Evolutionary conservation across 2,888 invertebrate species (phyloP).

Genomic region (Dermolepida albohirtum): DNA sequence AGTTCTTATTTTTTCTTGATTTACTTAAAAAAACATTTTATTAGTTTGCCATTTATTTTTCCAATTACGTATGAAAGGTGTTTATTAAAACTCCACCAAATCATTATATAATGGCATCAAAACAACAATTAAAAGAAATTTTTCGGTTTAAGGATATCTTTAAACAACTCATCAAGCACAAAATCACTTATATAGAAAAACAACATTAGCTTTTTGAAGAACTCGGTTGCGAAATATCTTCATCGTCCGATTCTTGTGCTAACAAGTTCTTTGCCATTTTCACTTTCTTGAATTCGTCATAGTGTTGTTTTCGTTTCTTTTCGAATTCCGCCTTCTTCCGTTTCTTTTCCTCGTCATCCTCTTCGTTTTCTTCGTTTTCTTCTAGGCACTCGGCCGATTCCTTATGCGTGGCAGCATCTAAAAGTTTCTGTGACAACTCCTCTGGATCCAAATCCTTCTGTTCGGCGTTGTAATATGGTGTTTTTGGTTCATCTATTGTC

Average conservation of each 20-base stretch:
- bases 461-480: constrained; percentile 34
- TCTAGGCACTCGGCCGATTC: too few species aligned
- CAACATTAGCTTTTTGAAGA: constrained; percentile 11
- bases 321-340: constrained; percentile 28
- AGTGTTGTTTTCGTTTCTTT: constrained; percentile 36
- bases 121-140: too few species aligned
- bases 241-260: constrained; percentile 10
- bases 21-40: too few species aligned
- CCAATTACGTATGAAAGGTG: too few species aligned
- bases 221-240: constrained; percentile 3
- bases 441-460: constrained; percentile 17
- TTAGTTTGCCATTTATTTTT: too few species aligned
- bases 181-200: neutral
- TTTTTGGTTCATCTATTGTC: constrained; percentile 43
- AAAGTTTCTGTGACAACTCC: constrained; percentile 34
- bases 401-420: constrained; percentile 37
- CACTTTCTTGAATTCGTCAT: constrained; percentile 39
- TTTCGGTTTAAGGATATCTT: too few species aligned
- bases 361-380: constrained; percentile 17
- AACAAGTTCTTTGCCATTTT: constrained; percentile 22
- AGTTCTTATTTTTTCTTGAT: too few species aligned
- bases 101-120: too few species aligned
- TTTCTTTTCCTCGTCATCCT: constrained; percentile 10
- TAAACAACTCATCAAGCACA: neutral
- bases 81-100: too few species aligned